Percentiles rank a stretch among this genome's conserved stretches.
These are phyloP conservation scores for Oscheius sp. DNA, from an alignment of 2,888 invertebrate genomes.

Conservation along the genomic window DNA sequence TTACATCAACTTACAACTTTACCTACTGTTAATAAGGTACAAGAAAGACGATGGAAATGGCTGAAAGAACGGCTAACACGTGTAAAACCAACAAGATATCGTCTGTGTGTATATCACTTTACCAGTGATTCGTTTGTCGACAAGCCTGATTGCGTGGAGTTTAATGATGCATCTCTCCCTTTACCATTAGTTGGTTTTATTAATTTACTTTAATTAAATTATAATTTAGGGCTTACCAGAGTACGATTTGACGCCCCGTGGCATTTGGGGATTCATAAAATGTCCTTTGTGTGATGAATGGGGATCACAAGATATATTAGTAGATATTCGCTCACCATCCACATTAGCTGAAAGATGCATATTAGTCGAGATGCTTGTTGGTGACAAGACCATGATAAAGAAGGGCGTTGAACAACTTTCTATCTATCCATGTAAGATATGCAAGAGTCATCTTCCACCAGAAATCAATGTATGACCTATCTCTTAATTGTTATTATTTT, in stretches of 20 bases:
- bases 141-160: constrained; percentile 33
- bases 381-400: constrained; percentile 30
- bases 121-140: constrained; percentile 33
- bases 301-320: constrained; percentile 19
- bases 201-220: not conserved
- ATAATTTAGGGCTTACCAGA: constrained; percentile 37
- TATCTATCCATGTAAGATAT: constrained; percentile 24
- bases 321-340: constrained; percentile 24
- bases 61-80: constrained; percentile 40
- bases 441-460: constrained; percentile 24
- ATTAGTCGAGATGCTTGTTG: constrained; percentile 24
- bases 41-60: constrained; percentile 28
- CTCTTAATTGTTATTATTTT: not conserved
- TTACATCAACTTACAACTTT: constrained; percentile 1
- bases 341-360: constrained; percentile 26
- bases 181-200: constrained; percentile 34
- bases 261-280: constrained; percentile 43
- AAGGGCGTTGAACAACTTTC: constrained; percentile 30
- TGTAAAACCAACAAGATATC: constrained; percentile 42
- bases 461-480: not conserved
- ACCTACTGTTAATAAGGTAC: constrained; percentile 7
- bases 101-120: constrained; percentile 51
- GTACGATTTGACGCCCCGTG: constrained; percentile 44
- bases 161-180: constrained; percentile 36
- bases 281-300: constrained; percentile 49